Evolutionary conservation across 2,797 vertebrate genomes (phyloP).

Genomic region (Fistularia commersonii): DNA sequence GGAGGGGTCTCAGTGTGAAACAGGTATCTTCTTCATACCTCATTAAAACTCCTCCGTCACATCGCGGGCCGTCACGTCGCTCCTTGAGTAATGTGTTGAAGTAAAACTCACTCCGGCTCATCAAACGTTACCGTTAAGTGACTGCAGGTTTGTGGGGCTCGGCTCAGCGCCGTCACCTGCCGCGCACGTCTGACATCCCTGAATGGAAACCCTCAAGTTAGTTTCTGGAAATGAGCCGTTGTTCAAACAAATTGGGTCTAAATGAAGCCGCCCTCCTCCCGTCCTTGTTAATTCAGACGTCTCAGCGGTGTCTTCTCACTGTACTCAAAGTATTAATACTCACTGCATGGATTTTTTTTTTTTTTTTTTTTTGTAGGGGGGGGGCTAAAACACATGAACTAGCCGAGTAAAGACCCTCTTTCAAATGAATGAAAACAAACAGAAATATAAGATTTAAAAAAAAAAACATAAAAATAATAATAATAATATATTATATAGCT

Average conservation of each 20-base stretch:
- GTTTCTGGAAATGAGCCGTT: slow-evolving; percentile 51
- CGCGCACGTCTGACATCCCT: slow-evolving; percentile 39
- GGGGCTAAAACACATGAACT: too few relatives aligned
- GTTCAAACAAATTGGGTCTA: slow-evolving; percentile 60
- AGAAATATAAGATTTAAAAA: too few relatives aligned
- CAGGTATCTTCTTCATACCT: slow-evolving; percentile 36
- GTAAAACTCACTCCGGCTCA: slow-evolving; percentile 12
- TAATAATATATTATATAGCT: too few relatives aligned
- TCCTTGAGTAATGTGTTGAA: slow-evolving; percentile 5
- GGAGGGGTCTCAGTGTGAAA: slow-evolving; percentile 24
- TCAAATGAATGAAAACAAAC: too few relatives aligned
- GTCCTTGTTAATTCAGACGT: slow-evolving; percentile 44
- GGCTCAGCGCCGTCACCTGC: slow-evolving; percentile 35
- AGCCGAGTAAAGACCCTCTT: too few relatives aligned
- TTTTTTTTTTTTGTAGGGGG: too few relatives aligned
- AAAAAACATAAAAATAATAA: too few relatives aligned
- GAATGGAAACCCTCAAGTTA: slow-evolving; percentile 52
- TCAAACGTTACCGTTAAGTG: slow-evolving; percentile 30
- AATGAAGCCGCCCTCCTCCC: slow-evolving; percentile 43
- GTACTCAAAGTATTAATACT: neutral
- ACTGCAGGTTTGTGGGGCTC: slow-evolving; percentile 37
- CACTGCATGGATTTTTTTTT: too few relatives aligned
- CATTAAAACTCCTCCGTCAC: slow-evolving; percentile 34
- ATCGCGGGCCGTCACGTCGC: neutral
- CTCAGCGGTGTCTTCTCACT: slow-evolving; percentile 22